Percentiles rank a stretch among this genome's conserved stretches.
phyloP scores from a whole-genome alignment of 2,888 invertebrate genomes.

The Cerastis rubricosa region DNA sequence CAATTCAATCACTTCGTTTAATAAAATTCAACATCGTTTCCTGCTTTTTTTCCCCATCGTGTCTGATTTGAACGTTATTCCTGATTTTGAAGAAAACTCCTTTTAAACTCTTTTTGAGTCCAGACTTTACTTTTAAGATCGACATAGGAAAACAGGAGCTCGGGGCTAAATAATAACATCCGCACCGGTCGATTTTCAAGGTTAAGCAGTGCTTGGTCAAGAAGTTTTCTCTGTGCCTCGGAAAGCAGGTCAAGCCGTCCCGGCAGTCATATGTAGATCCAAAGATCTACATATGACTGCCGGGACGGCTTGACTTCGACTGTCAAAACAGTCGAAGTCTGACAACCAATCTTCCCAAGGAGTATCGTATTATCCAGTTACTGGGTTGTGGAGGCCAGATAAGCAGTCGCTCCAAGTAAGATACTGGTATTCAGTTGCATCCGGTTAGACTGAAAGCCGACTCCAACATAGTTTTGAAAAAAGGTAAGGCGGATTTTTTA shows the following conservation, averaged over 20 bases:
- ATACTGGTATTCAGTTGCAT: neutral
- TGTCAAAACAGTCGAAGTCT: neutral
- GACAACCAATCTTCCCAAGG: no score
- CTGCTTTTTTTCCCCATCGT: neutral
- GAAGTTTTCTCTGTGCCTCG: no score
- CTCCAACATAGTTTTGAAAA: neutral
- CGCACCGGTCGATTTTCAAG: no score
- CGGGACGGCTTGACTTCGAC: no score
- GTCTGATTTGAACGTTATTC: neutral
- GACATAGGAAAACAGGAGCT: neutral
- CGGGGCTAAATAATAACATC: no score
- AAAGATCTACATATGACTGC: no score
- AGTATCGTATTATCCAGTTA: no score
- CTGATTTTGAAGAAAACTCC: neutral
- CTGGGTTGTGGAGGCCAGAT: no score
- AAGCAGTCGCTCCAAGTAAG: no score
- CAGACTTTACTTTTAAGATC: neutral
- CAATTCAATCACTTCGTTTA: neutral
- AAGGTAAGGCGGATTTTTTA: neutral
- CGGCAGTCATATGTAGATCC: neutral
- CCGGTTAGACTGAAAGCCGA: no score
- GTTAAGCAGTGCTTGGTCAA: no score
- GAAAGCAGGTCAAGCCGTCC: neutral
- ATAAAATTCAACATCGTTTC: neutral
- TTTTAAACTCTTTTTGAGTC: neutral